Evolutionary conservation across 2,113 vertebrate species (phyloP), one percentile per base, ranked within the genome.

Genomic region (Corythaixoides concolor): DNA sequence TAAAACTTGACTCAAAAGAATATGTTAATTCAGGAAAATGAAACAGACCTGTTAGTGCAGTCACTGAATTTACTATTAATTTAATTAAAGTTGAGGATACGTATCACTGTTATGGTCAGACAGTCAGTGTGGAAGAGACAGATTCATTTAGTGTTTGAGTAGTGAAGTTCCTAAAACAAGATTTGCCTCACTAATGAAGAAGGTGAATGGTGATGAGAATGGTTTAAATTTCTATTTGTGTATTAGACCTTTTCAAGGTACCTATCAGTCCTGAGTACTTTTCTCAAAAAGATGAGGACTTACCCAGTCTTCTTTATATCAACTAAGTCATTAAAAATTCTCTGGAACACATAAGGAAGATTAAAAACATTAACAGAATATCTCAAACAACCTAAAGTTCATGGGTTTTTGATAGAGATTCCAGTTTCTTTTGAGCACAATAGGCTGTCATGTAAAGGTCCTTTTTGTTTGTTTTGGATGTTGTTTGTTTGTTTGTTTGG

Each of bases 1-100:
- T 95, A 63, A 95, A 96, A 93, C 78, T 92, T 94, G 89, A 98
- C 97, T 95, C 68, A 93, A 96, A 95, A 92, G 74, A 96, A 96
- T 96, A 94, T 79, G 67, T 96, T 97, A 88, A 95, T 97, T 97
- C 96, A 95, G 80, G 89, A 67, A 93, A 96, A 97, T 92, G 77
- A 96, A 97, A 68, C 67, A 94, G 78, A 84, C 60, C 76, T 95
- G 63, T 74, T 79, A 79, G 58, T 94, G 67, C 95, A 87, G 95
- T 96, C 24, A 28, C 66, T 96, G 88, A 96, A 92, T 96, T 97
- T 96, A 93, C 83, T 82, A 78, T 96, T 97, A 96, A 93, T 94
- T 95, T 97, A 96, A 95, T 96, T 98, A 92, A 96, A 95, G 69
- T 27, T 84, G 91, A 91, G 81, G 62, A 32, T 95, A 45, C 39